Evolutionary conservation across 2,113 vertebrate genomes (phyloP).

Genomic region (Colius striatus): DNA sequence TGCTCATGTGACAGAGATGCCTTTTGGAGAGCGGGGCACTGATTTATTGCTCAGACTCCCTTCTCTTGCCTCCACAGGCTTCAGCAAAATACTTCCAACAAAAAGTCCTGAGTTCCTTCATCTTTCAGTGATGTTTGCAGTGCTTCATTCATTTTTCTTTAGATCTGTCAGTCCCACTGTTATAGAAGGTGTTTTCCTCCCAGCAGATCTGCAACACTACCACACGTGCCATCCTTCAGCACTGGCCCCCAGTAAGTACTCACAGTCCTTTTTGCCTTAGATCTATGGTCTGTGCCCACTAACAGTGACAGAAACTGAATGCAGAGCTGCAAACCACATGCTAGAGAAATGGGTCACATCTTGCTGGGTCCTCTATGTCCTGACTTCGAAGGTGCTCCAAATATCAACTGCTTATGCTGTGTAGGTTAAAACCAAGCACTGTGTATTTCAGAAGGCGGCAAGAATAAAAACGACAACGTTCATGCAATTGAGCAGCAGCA

Average conservation of each 20-base stretch:
- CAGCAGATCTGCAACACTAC: too few relatives aligned
- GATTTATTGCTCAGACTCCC: background rate
- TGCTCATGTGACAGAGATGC: background rate
- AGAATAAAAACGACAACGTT: background rate
- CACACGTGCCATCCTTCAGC: background rate
- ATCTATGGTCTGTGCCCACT: background rate
- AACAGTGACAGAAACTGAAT: background rate
- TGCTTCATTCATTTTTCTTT: background rate
- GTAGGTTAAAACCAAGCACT: constrained; percentile 9
- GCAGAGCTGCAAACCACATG: background rate
- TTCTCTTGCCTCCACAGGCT: background rate
- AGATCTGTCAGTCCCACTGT: background rate
- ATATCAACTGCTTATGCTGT: background rate
- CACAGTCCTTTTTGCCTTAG: background rate
- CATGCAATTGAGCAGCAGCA: background rate
- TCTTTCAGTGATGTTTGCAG: background rate
- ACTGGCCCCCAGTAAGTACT: background rate
- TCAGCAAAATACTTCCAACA: background rate
- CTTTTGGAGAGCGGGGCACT: background rate
- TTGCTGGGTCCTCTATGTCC: background rate
- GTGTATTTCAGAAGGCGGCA: background rate
- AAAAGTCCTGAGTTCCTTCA: background rate
- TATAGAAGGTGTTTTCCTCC: too few relatives aligned
- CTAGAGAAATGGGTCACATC: constrained; percentile 33
- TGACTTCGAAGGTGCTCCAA: constrained; percentile 19